Conservation (phyloP, 2,113 vertebrate genomes). For the Rana temporaria region DNA sequence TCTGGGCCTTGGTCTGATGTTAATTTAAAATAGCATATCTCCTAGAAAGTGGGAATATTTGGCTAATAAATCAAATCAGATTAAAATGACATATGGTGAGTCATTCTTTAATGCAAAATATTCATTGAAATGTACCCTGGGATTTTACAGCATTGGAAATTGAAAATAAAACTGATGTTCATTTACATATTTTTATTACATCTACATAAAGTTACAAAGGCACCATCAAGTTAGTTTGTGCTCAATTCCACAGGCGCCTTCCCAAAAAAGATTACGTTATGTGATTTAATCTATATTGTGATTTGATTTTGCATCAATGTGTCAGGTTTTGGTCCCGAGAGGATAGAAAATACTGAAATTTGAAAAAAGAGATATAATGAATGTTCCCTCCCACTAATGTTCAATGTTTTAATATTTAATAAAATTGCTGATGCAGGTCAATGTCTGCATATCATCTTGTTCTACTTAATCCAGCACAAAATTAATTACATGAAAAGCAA, state of each 20-base stretch:
- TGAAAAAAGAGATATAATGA: not conserved
- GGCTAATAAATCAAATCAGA: constrained; percentile 46
- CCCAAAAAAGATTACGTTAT: constrained; percentile 38
- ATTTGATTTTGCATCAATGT: constrained; percentile 41
- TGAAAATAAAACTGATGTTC: constrained; percentile 46
- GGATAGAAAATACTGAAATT: constrained; percentile 1
- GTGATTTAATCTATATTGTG: constrained; percentile 42
- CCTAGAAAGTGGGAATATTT: constrained; percentile 15
- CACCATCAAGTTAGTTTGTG: constrained; percentile 40
- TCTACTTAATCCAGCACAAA: too few relatives aligned
- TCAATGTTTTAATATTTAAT: constrained; percentile 6
- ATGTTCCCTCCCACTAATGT: constrained; percentile 28
- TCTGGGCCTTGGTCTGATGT: not conserved
- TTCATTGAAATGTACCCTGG: constrained; percentile 37
- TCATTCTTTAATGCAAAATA: constrained; percentile 35
- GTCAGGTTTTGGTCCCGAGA: constrained; percentile 15
- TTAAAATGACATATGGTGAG: constrained; percentile 42
- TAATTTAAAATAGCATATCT: constrained; percentile 15
- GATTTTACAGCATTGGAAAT: constrained; percentile 35
- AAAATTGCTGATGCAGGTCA: not conserved
- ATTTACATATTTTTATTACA: constrained; percentile 57
- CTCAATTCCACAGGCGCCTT: constrained; percentile 29
- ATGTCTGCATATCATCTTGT: too few relatives aligned
- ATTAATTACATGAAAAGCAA: too few relatives aligned
- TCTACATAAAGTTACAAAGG: constrained; percentile 54